Evolutionary conservation across 2,797 vertebrate genomes (phyloP).

Genomic region (Microctenopoma lineatum): DNA sequence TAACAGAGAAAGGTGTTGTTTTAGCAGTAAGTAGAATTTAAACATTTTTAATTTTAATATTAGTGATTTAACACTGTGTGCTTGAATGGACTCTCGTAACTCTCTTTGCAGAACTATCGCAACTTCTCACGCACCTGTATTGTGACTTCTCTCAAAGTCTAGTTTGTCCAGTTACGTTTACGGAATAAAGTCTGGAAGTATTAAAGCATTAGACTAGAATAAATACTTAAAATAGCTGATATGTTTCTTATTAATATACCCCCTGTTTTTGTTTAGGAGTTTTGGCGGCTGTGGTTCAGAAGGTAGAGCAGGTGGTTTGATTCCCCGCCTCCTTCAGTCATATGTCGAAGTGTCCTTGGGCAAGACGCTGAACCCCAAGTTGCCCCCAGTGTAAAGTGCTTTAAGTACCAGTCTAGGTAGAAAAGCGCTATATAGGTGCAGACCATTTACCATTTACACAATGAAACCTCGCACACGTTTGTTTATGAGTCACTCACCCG

Average conservation of each 20-base stretch:
- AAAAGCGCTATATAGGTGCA: too few species aligned
- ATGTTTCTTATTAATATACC: background rate
- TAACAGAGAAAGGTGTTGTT: slow-evolving; percentile 17
- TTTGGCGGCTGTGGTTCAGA: too few species aligned
- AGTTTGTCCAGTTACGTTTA: background rate
- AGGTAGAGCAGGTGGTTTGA: too few species aligned
- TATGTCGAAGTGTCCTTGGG: too few species aligned
- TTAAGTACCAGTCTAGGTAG: too few species aligned
- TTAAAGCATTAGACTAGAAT: background rate
- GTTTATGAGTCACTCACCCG: background rate
- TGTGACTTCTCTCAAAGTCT: background rate
- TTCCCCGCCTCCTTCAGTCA: too few species aligned
- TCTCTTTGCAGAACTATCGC: background rate
- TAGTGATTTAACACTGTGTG: background rate
- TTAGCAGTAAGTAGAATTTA: slow-evolving; percentile 6
- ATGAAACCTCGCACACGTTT: background rate
- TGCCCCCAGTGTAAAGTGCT: too few species aligned
- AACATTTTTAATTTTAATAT: slow-evolving; percentile 1
- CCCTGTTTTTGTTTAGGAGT: background rate
- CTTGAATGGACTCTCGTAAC: background rate
- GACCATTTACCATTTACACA: background rate
- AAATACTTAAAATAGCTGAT: background rate
- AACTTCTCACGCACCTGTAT: background rate
- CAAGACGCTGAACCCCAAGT: too few species aligned
- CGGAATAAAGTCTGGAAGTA: background rate